Evolutionary conservation across 2,888 invertebrate species (phyloP).

Genomic region (Geophilus truncorum): DNA sequence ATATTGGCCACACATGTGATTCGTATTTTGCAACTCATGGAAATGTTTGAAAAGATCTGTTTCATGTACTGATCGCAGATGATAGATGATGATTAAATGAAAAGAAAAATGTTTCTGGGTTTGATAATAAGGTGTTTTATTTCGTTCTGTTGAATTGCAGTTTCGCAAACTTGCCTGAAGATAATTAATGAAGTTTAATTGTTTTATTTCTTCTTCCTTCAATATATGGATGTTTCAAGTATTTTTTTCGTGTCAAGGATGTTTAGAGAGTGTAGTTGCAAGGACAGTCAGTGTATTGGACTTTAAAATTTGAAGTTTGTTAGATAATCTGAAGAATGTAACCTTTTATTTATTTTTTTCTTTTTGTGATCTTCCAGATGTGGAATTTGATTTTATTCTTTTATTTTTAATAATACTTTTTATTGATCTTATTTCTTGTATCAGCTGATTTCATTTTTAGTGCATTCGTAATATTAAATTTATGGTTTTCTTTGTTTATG

Average conservation of each 20-base stretch:
- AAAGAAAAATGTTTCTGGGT: too few relatives aligned
- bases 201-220: background rate
- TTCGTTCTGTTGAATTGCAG: background rate
- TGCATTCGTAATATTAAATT: background rate
- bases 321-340: background rate
- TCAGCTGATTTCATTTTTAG: background rate
- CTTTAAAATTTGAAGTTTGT: background rate
- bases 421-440: background rate
- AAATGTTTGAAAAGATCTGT: background rate
- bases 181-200: background rate
- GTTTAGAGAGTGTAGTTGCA: background rate
- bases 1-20: background rate
- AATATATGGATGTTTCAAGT: background rate
- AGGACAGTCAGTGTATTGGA: background rate
- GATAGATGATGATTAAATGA: background rate
- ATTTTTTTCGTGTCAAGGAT: conserved; percentile 19
- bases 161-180: background rate
- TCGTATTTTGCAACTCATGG: background rate
- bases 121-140: background rate
- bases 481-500: background rate
- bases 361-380: background rate
- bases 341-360: background rate
- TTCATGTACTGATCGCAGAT: background rate
- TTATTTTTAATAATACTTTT: too few relatives aligned
- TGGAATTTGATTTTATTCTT: background rate